A percentile compares a stretch with the other conserved stretches of the same genome.
These are phyloP conservation scores for Paramacrobiotus metropolitanus DNA, from an alignment of 1,140 invertebrate species.

Conservation along the genomic window DNA sequence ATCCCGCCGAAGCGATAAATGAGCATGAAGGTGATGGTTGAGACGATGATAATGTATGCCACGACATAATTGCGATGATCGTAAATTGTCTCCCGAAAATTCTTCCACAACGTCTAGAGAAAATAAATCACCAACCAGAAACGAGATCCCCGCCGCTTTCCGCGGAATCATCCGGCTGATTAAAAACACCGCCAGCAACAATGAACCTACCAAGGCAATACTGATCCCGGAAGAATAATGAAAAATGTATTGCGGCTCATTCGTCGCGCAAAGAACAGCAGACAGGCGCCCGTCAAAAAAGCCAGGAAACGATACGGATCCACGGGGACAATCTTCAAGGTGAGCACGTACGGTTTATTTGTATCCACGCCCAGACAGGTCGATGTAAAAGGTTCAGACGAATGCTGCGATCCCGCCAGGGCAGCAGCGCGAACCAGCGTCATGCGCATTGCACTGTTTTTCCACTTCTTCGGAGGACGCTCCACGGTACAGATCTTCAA, in stretches of 20 bases:
- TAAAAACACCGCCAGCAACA: slow-evolving; percentile 53
- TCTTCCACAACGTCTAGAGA: slow-evolving; percentile 48
- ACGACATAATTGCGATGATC: slow-evolving; percentile 44
- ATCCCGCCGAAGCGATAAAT: slow-evolving; percentile 71
- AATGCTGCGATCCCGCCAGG: not conserved
- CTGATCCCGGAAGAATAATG: slow-evolving; percentile 57
- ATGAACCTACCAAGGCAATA: slow-evolving; percentile 52
- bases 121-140: slow-evolving; percentile 37
- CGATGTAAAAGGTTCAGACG: slow-evolving; percentile 33
- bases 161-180: slow-evolving; percentile 49
- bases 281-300: not conserved
- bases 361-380: slow-evolving; percentile 49
- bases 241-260: slow-evolving; percentile 50
- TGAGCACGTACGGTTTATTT: slow-evolving; percentile 12
- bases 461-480: not conserved
- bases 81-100: slow-evolving; percentile 37
- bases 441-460: not conserved
- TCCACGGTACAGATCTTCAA: not conserved
- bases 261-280: slow-evolving; percentile 38
- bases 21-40: slow-evolving; percentile 51
- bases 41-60: slow-evolving; percentile 46
- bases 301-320: not conserved
- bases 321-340: slow-evolving; percentile 14
- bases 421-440: not conserved
- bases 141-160: slow-evolving; percentile 28